These are phyloP conservation scores for Theocolax elegans DNA, from an alignment of 1,140 invertebrate species.

Conservation along the genomic window DNA sequence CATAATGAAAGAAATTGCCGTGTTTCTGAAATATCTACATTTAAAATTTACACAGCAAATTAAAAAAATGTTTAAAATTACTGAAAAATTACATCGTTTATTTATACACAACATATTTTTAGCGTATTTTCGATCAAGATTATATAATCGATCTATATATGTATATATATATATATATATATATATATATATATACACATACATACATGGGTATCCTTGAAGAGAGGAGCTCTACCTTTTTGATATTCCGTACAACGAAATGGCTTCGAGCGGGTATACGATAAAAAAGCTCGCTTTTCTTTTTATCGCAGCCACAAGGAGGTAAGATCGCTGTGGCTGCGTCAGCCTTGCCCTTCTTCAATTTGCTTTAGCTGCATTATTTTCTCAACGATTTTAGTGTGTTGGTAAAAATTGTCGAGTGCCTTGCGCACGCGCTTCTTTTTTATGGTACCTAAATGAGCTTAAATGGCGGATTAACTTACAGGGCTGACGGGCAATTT, in stretches of 20 bases:
- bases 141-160: too few relatives aligned
- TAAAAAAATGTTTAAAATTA: too few relatives aligned
- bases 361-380: neutral
- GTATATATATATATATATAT: too few relatives aligned
- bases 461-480: conserved; percentile 18
- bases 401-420: conserved; percentile 4
- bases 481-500: neutral
- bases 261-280: neutral
- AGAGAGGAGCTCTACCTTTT: neutral
- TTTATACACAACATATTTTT: too few relatives aligned
- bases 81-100: too few relatives aligned
- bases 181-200: too few relatives aligned
- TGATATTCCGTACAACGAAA: neutral
- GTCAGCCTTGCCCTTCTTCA: neutral
- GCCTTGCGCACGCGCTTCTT: neutral
- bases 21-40: too few relatives aligned
- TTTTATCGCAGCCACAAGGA: conserved; percentile 2
- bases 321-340: neutral
- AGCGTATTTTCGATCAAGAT: too few relatives aligned
- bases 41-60: too few relatives aligned
- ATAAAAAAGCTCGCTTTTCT: conserved; percentile 19
- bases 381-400: neutral
- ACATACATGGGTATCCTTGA: too few relatives aligned
- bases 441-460: conserved; percentile 19
- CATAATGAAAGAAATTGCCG: too few relatives aligned